A percentile compares a stretch with the other conserved stretches of the same genome.
Conservation (phyloP, 1,140 invertebrate species). For the Panagrolaimus sp. region DNA sequence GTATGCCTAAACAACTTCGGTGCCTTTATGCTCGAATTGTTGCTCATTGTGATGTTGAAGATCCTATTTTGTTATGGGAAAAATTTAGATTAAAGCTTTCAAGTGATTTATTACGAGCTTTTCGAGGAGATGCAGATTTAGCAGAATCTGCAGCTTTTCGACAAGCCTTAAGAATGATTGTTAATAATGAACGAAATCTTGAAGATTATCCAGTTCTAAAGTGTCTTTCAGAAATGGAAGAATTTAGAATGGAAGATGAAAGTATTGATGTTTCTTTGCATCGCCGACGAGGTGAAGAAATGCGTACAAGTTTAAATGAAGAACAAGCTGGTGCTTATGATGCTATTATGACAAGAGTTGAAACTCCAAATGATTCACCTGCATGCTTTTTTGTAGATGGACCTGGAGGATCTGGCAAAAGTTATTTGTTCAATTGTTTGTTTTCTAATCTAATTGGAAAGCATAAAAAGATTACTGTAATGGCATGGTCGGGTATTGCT, state of each 20-base stretch:
- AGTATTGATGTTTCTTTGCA: neutral
- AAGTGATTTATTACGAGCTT: neutral
- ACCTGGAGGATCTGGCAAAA: slow-evolving; percentile 7
- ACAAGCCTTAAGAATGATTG: neutral
- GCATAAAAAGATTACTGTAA: neutral
- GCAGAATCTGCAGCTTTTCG: neutral
- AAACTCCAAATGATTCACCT: neutral
- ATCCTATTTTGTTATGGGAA: neutral
- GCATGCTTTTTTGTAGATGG: slow-evolving; percentile 3
- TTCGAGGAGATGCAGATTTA: neutral
- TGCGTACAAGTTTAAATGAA: neutral
- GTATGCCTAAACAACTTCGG: neutral
- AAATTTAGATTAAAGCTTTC: neutral
- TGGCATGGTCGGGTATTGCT: neutral
- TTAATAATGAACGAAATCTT: neutral
- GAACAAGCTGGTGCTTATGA: neutral
- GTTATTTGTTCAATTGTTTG: neutral
- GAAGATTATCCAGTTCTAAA: too few relatives aligned
- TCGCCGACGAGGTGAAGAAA: neutral
- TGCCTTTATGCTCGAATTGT: neutral
- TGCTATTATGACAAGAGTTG: neutral
- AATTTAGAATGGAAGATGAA: too few relatives aligned
- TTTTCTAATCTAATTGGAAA: neutral
- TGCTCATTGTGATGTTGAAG: neutral
- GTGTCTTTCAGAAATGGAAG: too few relatives aligned